Percentiles rank a stretch among this genome's conserved stretches.
Conservation (phyloP, 2,797 vertebrate genomes). For the Thaleichthys pacificus region DNA sequence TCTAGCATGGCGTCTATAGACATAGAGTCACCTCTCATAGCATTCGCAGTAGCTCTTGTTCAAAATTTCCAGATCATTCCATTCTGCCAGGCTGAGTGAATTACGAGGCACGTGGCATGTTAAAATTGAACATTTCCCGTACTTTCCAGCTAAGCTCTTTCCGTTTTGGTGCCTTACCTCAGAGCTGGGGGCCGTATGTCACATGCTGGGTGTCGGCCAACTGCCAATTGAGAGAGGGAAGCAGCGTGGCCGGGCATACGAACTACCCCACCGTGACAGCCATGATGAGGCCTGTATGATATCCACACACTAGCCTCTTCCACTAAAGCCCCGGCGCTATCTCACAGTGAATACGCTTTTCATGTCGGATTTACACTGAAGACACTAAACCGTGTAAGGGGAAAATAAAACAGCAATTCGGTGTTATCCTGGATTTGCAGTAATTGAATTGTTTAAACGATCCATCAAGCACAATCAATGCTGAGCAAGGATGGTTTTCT, state of each 20-base stretch:
- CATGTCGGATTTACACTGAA: constrained; percentile 7
- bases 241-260: constrained; percentile 54
- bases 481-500: constrained; percentile 57
- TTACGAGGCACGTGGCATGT: constrained; percentile 56
- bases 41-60: constrained; percentile 14
- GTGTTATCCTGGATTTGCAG: constrained; percentile 44
- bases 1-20: neutral
- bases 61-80: constrained; percentile 44
- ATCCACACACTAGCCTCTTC: constrained; percentile 31
- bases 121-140: constrained; percentile 58
- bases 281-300: constrained; percentile 21
- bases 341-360: constrained; percentile 1
- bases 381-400: neutral
- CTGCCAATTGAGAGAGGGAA: constrained; percentile 54
- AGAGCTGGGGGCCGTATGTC: constrained; percentile 53
- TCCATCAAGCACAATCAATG: constrained; percentile 51
- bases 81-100: constrained; percentile 58
- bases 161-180: constrained; percentile 53
- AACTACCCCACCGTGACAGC: constrained; percentile 37
- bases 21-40: constrained; percentile 32
- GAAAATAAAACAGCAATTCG: constrained; percentile 38
- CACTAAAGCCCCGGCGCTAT: constrained; percentile 22
- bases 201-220: constrained; percentile 53
- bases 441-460: constrained; percentile 71
- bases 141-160: constrained; percentile 70